Percentiles rank a stretch among this genome's conserved stretches.
Evolutionary conservation across 2,113 vertebrate genomes (phyloP).

Genomic region (Thomomys bottae): DNA sequence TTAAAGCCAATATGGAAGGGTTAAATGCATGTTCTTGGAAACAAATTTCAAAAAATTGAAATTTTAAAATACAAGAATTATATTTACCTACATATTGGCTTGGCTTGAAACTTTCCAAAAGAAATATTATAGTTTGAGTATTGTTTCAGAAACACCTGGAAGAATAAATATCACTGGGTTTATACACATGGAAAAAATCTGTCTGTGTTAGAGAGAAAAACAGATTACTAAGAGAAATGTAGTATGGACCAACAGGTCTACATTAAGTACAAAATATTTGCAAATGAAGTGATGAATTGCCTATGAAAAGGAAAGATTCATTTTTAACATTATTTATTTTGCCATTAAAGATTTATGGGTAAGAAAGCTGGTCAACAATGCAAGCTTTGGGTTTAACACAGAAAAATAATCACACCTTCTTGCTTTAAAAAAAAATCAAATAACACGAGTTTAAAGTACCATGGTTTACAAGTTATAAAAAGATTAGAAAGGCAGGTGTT

Average conservation of each 20-base stretch:
- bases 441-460: background rate
- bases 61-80: background rate
- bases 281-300: background rate
- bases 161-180: background rate
- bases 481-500: background rate
- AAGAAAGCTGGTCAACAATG: conserved; percentile 26
- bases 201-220: background rate
- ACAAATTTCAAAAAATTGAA: background rate
- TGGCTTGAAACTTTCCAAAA: background rate
- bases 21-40: background rate
- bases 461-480: background rate
- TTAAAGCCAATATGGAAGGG: background rate
- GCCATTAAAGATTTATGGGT: conserved; percentile 41
- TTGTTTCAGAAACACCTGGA: background rate
- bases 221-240: conserved; percentile 3
- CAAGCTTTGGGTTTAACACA: background rate
- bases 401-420: background rate
- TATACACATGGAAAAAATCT: conserved; percentile 34
- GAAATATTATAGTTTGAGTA: background rate
- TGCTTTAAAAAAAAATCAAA: conserved; percentile 7
- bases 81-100: background rate
- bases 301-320: background rate
- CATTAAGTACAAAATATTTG: conserved; percentile 50
- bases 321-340: conserved; percentile 37
- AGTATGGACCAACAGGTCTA: background rate